phyloP scores from a whole-genome alignment of 2,113 vertebrate genomes.

The Campylomormyrus tamandua region DNA sequence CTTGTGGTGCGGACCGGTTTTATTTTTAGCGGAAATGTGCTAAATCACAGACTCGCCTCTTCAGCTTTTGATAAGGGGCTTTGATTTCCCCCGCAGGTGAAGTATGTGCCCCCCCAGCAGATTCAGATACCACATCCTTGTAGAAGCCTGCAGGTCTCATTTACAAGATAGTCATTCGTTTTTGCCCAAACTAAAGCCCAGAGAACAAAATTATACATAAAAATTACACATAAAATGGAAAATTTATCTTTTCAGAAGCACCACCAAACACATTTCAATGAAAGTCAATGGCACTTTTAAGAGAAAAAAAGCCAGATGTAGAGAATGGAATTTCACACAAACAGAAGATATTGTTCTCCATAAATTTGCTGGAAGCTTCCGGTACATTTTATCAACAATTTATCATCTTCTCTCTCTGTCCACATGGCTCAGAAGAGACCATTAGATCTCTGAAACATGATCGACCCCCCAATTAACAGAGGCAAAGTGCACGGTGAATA shows the following conservation, averaged over 20 bases:
- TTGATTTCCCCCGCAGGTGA: not conserved
- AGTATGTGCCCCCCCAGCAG: not conserved
- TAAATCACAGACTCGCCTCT: not conserved
- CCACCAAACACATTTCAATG: not conserved
- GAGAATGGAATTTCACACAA: not conserved
- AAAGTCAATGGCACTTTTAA: not conserved
- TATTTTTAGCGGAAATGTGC: not conserved
- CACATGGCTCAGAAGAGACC: not conserved
- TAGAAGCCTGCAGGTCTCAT: not conserved
- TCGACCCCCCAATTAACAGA: not conserved
- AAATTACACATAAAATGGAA: not conserved
- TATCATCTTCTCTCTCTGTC: not conserved
- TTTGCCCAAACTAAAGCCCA: slow-evolving; percentile 1
- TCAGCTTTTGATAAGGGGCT: not conserved
- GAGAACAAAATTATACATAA: not conserved
- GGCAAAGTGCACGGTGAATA: not conserved
- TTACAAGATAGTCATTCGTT: not conserved
- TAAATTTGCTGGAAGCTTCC: not conserved
- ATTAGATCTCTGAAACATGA: not conserved
- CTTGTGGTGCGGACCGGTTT: not conserved
- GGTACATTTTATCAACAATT: not conserved
- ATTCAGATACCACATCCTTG: not conserved
- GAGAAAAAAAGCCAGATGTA: not conserved
- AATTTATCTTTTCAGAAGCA: slow-evolving; percentile 11
- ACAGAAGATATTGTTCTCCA: not conserved